Evolutionary conservation across 2,888 invertebrate species (phyloP).

Genomic region (Teleiodes luculella): DNA sequence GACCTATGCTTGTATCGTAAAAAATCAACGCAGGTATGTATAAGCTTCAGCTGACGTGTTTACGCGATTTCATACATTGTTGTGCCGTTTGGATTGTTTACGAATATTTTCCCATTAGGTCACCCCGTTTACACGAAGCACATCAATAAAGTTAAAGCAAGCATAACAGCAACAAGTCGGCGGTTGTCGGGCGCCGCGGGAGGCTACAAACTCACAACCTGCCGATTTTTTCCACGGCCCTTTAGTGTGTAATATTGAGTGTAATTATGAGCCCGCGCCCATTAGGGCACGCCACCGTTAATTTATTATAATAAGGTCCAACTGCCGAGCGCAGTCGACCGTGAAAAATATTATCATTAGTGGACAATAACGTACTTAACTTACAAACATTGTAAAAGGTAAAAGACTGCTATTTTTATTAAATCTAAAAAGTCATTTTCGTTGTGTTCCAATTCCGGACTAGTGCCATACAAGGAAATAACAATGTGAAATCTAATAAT

Average conservation of each 20-base stretch:
- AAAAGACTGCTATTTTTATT: no score
- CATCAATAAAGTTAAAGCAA: conserved; percentile 6
- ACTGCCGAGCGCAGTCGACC: conserved; percentile 66
- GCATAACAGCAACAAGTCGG: conserved; percentile 7
- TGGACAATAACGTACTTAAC: conserved; percentile 41
- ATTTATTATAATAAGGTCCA: conserved; percentile 74
- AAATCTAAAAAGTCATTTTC: no score
- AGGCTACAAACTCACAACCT: background rate
- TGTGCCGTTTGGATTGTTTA: background rate
- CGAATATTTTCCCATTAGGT: background rate
- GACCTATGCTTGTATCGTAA: no score
- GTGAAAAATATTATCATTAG: conserved; percentile 72
- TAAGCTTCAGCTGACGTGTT: no score
- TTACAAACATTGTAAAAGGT: no score
- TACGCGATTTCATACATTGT: background rate
- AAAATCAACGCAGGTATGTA: no score
- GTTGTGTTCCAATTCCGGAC: no score
- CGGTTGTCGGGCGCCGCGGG: background rate
- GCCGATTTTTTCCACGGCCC: conserved; percentile 13
- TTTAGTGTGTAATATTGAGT: conserved; percentile 53
- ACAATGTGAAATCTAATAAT: no score
- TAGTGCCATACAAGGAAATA: no score
- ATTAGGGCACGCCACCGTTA: conserved; percentile 66
- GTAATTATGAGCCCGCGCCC: conserved; percentile 60
- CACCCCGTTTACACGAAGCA: background rate